Percentiles rank a stretch among this genome's conserved stretches.
phyloP scores from a whole-genome alignment of 2,113 vertebrate species.

The Todiramphus saurophagus region DNA sequence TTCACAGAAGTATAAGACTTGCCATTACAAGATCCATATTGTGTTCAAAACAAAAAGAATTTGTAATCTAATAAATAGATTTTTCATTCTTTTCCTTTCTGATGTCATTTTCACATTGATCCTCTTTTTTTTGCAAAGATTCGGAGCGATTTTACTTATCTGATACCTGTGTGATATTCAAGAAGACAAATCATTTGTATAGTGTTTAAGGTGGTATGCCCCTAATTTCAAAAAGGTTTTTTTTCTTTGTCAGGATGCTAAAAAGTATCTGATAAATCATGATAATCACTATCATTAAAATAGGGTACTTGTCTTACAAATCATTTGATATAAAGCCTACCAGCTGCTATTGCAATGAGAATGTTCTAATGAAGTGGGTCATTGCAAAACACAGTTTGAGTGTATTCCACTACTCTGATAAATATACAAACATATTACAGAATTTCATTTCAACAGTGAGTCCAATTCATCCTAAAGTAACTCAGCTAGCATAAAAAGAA shows the following conservation, averaged over 20 bases:
- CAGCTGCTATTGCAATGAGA: neutral
- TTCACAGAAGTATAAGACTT: constrained; percentile 45
- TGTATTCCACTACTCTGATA: neutral
- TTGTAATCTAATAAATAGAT: neutral
- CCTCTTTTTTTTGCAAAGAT: neutral
- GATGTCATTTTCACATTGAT: neutral
- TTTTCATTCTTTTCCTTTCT: neutral
- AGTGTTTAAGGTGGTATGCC: neutral
- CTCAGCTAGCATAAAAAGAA: neutral
- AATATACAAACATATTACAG: neutral
- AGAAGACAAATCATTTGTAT: neutral
- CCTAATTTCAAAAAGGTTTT: neutral
- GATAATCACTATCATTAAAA: constrained; percentile 21
- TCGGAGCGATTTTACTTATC: neutral
- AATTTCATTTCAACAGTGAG: neutral
- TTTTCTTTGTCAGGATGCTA: constrained; percentile 7
- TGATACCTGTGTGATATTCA: neutral
- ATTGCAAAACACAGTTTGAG: neutral
- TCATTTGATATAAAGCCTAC: constrained; percentile 14
- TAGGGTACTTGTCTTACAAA: constrained; percentile 25
- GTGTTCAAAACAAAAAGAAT: neutral
- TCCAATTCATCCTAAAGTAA: neutral
- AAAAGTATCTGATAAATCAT: constrained; percentile 45
- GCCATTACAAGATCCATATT: neutral
- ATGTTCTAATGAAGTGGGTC: neutral